Percentiles rank a stretch among this genome's conserved stretches.
These are phyloP conservation scores for Plusia festucae DNA, from an alignment of 2,888 invertebrate species.

Conservation along the genomic window DNA sequence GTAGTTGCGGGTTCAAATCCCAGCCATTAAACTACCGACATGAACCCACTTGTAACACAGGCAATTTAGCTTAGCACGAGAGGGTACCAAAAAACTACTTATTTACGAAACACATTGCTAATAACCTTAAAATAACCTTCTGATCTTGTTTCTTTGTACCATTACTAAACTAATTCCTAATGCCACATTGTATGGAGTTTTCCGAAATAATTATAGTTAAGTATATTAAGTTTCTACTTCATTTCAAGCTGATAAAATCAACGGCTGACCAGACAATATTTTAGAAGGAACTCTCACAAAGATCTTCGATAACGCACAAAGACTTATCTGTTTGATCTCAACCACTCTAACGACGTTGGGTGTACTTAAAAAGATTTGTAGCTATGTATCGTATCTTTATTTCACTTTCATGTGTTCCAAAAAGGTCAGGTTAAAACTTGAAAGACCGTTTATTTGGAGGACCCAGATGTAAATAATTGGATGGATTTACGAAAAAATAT, in stretches of 20 bases:
- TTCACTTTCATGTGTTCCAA: conserved; percentile 4
- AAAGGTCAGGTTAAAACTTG: neutral
- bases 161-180: no score
- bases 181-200: neutral
- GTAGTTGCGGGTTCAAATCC: no score
- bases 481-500: neutral
- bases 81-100: no score
- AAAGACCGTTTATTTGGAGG: neutral
- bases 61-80: no score
- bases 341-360: conserved; percentile 37
- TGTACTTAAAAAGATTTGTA: conserved; percentile 53
- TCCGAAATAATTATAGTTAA: neutral
- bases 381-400: conserved; percentile 26
- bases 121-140: no score
- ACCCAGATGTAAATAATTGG: neutral
- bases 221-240: neutral
- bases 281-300: neutral
- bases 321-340: conserved; percentile 4
- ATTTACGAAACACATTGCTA: no score
- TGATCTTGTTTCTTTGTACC: no score
- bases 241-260: neutral
- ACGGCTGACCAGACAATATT: conserved; percentile 3
- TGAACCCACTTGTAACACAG: no score
- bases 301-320: neutral
- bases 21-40: no score